Conservation (phyloP, 2,797 vertebrate genomes). For the Pseudochirops cupreus region DNA sequence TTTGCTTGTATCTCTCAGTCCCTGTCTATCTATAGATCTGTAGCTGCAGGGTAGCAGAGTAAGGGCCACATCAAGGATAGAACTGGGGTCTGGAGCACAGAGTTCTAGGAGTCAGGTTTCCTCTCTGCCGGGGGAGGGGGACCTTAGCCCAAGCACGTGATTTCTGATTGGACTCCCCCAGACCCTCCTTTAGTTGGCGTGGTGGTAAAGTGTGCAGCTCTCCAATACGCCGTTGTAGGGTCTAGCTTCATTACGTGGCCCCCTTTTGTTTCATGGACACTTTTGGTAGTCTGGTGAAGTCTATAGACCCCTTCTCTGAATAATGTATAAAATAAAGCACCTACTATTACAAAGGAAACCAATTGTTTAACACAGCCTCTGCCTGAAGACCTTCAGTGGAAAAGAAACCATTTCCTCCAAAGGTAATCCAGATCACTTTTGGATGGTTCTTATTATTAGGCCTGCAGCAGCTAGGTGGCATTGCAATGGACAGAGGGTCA, state of each 20-base stretch:
- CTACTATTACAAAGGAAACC: not conserved
- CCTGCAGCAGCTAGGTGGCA: not conserved
- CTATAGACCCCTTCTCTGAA: not conserved
- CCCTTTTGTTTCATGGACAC: not conserved
- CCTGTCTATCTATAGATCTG: constrained; percentile 31
- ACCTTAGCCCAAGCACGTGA: not conserved
- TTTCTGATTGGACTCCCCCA: not conserved
- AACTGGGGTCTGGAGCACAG: not conserved
- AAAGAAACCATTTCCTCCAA: not conserved
- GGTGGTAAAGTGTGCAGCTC: not conserved
- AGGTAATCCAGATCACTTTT: not conserved
- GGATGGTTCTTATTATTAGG: not conserved
- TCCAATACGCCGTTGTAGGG: not conserved
- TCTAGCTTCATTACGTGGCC: not conserved
- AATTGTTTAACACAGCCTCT: not conserved
- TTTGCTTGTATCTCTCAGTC: constrained; percentile 57
- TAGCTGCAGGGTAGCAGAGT: constrained; percentile 34
- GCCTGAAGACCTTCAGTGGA: not conserved
- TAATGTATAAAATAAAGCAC: not conserved
- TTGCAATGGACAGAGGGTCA: not conserved
- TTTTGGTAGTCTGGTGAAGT: not conserved
- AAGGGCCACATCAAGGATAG: not conserved
- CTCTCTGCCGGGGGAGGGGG: not conserved
- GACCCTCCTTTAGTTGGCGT: not conserved
- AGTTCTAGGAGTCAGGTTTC: not conserved